phyloP scores from a whole-genome alignment of 1,140 invertebrate genomes.

The Periplaneta americana region DNA sequence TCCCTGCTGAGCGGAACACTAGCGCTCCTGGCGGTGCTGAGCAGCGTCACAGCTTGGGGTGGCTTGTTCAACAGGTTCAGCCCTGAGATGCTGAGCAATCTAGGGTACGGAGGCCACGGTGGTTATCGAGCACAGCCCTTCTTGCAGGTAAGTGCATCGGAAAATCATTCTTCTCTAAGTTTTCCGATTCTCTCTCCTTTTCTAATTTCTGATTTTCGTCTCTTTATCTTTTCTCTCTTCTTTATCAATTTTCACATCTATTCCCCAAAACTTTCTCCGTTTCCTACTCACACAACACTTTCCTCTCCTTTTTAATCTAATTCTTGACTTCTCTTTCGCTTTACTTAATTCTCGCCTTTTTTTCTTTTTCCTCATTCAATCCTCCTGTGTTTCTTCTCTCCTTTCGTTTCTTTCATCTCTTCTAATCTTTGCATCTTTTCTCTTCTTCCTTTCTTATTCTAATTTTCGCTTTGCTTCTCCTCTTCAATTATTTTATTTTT shows the following conservation, averaged over 20 bases:
- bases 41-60: constrained; percentile 52
- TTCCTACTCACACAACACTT: neutral
- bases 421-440: too few relatives aligned
- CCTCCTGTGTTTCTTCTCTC: neutral
- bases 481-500: too few relatives aligned
- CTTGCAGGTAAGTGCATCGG: constrained; percentile 39
- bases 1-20: neutral
- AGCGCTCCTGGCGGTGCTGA: neutral
- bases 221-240: neutral
- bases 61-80: constrained; percentile 80
- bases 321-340: neutral
- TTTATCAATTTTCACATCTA: neutral
- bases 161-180: neutral
- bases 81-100: constrained; percentile 74
- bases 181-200: neutral
- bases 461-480: neutral
- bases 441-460: neutral
- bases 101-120: constrained; percentile 61
- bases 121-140: constrained; percentile 43
- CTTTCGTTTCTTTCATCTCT: neutral
- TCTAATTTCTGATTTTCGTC: neutral
- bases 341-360: neutral
- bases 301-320: neutral
- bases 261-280: neutral
- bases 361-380: neutral